Conservation (phyloP, 2,888 invertebrate species). For the Deladenus siricidicola region DNA sequence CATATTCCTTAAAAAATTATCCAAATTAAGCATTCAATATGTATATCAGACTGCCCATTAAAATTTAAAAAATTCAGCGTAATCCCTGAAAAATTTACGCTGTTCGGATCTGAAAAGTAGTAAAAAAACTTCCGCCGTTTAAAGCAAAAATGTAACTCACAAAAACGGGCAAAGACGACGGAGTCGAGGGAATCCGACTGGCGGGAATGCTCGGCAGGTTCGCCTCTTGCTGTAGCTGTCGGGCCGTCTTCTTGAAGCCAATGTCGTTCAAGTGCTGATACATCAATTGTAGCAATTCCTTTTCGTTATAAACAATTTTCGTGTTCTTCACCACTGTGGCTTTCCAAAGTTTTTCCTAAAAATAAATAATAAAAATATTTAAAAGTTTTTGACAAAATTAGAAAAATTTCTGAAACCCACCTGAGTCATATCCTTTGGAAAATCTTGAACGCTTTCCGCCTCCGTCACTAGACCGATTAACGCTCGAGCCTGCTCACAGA, state of each 20-base stretch:
- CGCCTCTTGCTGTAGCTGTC: slow-evolving; percentile 24
- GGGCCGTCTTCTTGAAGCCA: slow-evolving; percentile 55
- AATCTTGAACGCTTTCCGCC: slow-evolving; percentile 24
- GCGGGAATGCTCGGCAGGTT: slow-evolving; percentile 35
- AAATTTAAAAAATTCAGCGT: too few relatives aligned
- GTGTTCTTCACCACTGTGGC: slow-evolving; percentile 93
- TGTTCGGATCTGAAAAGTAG: too few relatives aligned
- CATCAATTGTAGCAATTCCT: slow-evolving; percentile 82
- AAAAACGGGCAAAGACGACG: slow-evolving; percentile 17
- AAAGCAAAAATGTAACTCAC: slow-evolving; percentile 11
- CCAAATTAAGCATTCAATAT: too few relatives aligned
- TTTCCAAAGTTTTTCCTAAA: slow-evolving; percentile 41
- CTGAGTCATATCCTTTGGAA: slow-evolving; percentile 27
- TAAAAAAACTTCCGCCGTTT: too few relatives aligned
- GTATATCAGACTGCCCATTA: too few relatives aligned
- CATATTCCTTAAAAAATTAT: too few relatives aligned
- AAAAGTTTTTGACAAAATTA: neutral
- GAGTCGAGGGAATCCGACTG: slow-evolving; percentile 20
- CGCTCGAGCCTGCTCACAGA: slow-evolving; percentile 85
- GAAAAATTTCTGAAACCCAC: slow-evolving; percentile 1
- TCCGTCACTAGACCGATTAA: slow-evolving; percentile 65
- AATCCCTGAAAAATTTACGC: too few relatives aligned
- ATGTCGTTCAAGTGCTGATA: slow-evolving; percentile 74
- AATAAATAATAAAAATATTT: neutral
- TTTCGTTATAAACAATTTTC: slow-evolving; percentile 84